These are phyloP conservation scores for Graphium colonna DNA, from an alignment of 2,888 invertebrate genomes.

Conservation along the genomic window DNA sequence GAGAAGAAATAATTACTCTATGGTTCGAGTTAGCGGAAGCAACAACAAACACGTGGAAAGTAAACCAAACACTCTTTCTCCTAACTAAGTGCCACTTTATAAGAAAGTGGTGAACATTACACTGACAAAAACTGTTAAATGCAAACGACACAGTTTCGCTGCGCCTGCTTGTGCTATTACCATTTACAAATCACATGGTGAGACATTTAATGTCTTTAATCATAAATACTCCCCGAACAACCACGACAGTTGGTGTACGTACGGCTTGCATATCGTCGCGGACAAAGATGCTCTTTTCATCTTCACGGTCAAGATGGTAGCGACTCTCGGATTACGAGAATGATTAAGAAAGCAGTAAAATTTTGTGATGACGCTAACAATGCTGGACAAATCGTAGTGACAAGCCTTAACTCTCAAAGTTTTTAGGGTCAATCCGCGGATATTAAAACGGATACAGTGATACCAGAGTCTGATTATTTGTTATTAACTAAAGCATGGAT, in stretches of 20 bases:
- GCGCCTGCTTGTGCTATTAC: not conserved
- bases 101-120: no score
- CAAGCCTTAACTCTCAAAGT: conserved; percentile 26
- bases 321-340: conserved; percentile 29
- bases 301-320: conserved; percentile 14
- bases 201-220: conserved; percentile 2
- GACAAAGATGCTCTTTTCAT: no score
- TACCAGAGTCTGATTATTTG: conserved; percentile 31
- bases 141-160: no score
- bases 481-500: conserved; percentile 35
- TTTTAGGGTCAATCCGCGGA: conserved; percentile 23
- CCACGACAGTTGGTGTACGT: no score
- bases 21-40: no score
- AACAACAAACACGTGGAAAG: no score
- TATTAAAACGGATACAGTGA: conserved; percentile 32
- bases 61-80: no score
- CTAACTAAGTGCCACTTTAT: no score
- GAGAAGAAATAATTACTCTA: no score
- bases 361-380: conserved; percentile 25
- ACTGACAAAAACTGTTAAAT: no score
- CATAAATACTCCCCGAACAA: no score
- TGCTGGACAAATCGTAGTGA: conserved; percentile 28
- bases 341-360: conserved; percentile 27
- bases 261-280: no score
- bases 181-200: conserved; percentile 17